These are phyloP conservation scores for Macroramphosus scolopax DNA, from an alignment of 2,797 vertebrate genomes.

Conservation along the genomic window DNA sequence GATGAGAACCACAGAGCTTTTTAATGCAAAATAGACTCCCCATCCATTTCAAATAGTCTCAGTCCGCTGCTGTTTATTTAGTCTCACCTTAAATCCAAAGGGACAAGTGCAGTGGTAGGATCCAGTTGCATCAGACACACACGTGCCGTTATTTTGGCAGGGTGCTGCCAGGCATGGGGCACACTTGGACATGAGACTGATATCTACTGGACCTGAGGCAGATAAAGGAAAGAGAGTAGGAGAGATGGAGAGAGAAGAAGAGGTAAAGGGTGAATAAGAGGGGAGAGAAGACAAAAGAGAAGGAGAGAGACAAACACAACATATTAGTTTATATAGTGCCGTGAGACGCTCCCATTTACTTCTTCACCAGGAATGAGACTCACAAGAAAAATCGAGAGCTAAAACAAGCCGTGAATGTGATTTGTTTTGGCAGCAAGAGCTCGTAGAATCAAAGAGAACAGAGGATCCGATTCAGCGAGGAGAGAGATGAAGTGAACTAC, in stretches of 20 bases:
- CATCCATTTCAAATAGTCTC: no score
- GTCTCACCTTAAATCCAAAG: conserved; percentile 89
- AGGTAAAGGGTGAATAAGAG: no score
- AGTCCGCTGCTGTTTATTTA: no score
- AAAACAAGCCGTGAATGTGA: conserved; percentile 23
- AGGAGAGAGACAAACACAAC: background rate
- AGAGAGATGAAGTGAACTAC: conserved; percentile 9
- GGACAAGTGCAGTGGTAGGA: conserved; percentile 91
- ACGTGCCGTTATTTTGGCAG: conserved; percentile 93
- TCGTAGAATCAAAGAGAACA: conserved; percentile 4
- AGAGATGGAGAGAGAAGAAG: conserved; percentile 1
- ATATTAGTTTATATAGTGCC: conserved; percentile 18
- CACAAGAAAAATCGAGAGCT: conserved; percentile 12
- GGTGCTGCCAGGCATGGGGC: conserved; percentile 90
- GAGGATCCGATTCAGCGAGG: conserved; percentile 11
- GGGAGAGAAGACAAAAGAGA: conserved; percentile 11
- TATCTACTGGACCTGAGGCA: conserved; percentile 83
- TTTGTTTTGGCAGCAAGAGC: conserved; percentile 9
- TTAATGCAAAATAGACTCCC: no score
- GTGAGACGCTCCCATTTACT: background rate
- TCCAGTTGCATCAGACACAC: conserved; percentile 82
- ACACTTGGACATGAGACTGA: conserved; percentile 89
- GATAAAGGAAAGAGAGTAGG: conserved; percentile 17
- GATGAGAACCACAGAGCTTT: background rate
- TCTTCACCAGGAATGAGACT: background rate